A percentile compares a stretch with the other conserved stretches of the same genome.
Conservation (phyloP, 2,113 vertebrate genomes). For the Orcinus orca region DNA sequence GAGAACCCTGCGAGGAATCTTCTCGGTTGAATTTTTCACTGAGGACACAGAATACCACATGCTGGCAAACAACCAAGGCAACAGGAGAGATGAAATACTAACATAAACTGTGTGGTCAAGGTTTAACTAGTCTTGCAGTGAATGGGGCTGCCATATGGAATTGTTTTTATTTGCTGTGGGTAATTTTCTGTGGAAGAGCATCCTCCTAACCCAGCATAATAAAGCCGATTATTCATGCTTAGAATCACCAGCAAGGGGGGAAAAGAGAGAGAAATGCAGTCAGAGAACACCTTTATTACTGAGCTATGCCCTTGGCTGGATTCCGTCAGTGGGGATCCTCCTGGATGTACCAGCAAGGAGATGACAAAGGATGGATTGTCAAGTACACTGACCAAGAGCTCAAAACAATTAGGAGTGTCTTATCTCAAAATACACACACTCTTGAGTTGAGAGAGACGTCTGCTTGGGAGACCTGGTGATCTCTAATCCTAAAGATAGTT, state of each 20-base stretch:
- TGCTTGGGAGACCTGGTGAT: not conserved
- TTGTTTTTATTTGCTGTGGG: slow-evolving; percentile 60
- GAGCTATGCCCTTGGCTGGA: not conserved
- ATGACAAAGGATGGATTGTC: not conserved
- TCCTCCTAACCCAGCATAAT: slow-evolving; percentile 27
- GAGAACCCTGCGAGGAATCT: not conserved
- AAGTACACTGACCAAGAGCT: not conserved
- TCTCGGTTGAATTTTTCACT: slow-evolving; percentile 38
- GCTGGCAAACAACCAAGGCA: slow-evolving; percentile 40
- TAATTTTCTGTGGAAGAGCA: slow-evolving; percentile 43
- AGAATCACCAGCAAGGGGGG: not conserved
- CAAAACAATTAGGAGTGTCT: not conserved
- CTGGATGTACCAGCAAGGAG: not conserved
- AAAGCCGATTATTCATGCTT: slow-evolving; percentile 6
- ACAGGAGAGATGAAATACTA: not conserved
- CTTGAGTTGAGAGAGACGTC: not conserved
- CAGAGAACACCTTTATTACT: not conserved
- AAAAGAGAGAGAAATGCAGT: not conserved
- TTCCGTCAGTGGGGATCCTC: not conserved
- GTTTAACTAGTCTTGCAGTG: slow-evolving; percentile 8
- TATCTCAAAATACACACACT: not conserved
- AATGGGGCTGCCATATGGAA: slow-evolving; percentile 36
- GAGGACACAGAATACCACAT: not conserved
- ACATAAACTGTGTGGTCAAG: not conserved
- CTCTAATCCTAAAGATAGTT: not conserved